Conservation (phyloP, 2,888 invertebrate genomes). For the Mythimna loreyi region DNA sequence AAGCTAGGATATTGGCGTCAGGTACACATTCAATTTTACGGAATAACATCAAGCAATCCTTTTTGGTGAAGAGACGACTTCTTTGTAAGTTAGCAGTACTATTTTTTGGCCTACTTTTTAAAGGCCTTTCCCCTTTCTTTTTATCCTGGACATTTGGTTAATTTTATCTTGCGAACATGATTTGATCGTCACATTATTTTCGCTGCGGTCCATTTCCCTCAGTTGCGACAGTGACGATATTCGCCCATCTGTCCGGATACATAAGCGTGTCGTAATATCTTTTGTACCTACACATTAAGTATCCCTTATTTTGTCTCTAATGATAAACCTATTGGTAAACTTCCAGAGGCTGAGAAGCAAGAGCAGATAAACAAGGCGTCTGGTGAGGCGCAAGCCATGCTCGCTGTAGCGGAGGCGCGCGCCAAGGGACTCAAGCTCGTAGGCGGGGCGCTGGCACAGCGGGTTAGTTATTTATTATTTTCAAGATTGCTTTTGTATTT, state of each 20-base stretch:
- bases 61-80: too few relatives aligned
- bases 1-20: slow-evolving; percentile 97
- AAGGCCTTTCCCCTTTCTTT: not conserved
- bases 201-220: not conserved
- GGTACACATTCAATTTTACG: slow-evolving; percentile 83
- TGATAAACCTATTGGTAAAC: not conserved
- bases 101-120: not conserved
- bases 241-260: not conserved
- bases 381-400: slow-evolving; percentile 97
- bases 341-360: slow-evolving; percentile 96
- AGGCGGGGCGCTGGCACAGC: slow-evolving; percentile 90
- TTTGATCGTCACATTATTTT: not conserved
- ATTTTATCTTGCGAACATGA: not conserved
- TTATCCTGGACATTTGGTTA: not conserved
- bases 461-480: slow-evolving; percentile 64
- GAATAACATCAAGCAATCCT: not conserved
- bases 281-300: too few relatives aligned
- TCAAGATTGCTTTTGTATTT: not conserved
- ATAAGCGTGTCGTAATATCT: not conserved
- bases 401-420: slow-evolving; percentile 97
- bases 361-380: slow-evolving; percentile 98
- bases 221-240: not conserved
- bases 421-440: slow-evolving; percentile 95
- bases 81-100: too few relatives aligned
- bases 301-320: too few relatives aligned